Conservation (phyloP, 2,888 invertebrate species). For the Cremastobaeus sp. region DNA sequence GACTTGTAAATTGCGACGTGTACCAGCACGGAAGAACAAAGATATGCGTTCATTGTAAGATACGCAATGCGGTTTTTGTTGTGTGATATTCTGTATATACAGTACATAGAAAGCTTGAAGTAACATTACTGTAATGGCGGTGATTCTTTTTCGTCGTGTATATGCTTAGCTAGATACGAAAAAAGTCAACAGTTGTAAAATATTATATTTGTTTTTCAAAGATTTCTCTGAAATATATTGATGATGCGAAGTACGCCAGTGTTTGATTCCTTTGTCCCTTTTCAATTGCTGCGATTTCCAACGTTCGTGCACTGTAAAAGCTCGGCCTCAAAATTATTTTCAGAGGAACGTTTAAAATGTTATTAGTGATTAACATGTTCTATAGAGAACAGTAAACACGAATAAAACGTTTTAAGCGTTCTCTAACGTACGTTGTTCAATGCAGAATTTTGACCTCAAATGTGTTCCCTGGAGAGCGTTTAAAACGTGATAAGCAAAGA, state of each 20-base stretch:
- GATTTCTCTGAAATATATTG: slow-evolving; percentile 73
- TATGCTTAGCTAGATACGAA: slow-evolving; percentile 67
- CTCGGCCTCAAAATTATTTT: no score
- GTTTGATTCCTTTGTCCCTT: slow-evolving; percentile 15
- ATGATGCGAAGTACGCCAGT: slow-evolving; percentile 64
- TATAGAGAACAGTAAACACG: no score
- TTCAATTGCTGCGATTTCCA: no score
- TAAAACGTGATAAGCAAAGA: no score
- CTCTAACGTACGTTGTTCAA: no score
- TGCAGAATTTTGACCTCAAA: no score
- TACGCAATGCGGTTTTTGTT: slow-evolving; percentile 70
- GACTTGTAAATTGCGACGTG: slow-evolving; percentile 45
- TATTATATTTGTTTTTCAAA: slow-evolving; percentile 74
- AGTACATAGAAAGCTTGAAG: slow-evolving; percentile 58
- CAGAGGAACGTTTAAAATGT: no score
- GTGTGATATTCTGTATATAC: slow-evolving; percentile 77
- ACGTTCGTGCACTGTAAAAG: no score
- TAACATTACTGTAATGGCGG: slow-evolving; percentile 71
- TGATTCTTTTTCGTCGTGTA: slow-evolving; percentile 69
- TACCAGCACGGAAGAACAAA: slow-evolving; percentile 30
- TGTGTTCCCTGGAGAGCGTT: no score
- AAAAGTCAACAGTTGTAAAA: slow-evolving; percentile 67
- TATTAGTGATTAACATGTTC: no score
- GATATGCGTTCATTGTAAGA: slow-evolving; percentile 67
- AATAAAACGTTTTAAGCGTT: no score